Evolutionary conservation across 1,140 invertebrate genomes (phyloP).

Genomic region (Plutomurus gul): DNA sequence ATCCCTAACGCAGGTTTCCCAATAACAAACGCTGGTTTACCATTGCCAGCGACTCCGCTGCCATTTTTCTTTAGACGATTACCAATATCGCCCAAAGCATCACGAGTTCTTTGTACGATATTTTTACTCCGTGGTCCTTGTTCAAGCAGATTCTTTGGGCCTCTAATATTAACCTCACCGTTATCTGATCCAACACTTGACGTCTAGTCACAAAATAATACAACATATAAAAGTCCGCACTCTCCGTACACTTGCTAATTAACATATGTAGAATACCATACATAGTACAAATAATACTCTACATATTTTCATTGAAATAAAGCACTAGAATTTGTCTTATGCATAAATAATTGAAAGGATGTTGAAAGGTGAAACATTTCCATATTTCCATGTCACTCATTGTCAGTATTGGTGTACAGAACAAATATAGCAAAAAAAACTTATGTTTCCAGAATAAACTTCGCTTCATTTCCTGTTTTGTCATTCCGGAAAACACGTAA

Average conservation of each 20-base stretch:
- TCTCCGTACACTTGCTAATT: not conserved
- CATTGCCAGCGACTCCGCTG: not conserved
- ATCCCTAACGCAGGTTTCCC: not conserved
- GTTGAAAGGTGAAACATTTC: no score
- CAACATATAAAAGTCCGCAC: not conserved
- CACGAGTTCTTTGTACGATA: conserved; percentile 33
- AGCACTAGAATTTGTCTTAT: no score
- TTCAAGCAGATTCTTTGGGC: not conserved
- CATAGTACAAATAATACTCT: no score
- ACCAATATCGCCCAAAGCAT: conserved; percentile 46
- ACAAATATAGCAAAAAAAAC: no score
- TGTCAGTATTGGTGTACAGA: no score
- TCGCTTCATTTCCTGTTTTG: no score
- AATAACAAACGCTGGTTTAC: not conserved
- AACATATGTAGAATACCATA: not conserved
- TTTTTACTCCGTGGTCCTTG: conserved; percentile 10
- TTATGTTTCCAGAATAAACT: no score
- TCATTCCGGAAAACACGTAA: no score
- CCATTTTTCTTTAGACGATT: conserved; percentile 44
- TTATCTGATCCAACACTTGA: conserved; percentile 33
- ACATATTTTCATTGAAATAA: no score
- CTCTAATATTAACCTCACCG: not conserved
- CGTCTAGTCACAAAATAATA: not conserved
- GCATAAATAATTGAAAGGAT: no score
- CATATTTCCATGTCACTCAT: no score